Evolutionary conservation across 2,113 vertebrate species (phyloP).

Genomic region (Australoheros scitulus): DNA sequence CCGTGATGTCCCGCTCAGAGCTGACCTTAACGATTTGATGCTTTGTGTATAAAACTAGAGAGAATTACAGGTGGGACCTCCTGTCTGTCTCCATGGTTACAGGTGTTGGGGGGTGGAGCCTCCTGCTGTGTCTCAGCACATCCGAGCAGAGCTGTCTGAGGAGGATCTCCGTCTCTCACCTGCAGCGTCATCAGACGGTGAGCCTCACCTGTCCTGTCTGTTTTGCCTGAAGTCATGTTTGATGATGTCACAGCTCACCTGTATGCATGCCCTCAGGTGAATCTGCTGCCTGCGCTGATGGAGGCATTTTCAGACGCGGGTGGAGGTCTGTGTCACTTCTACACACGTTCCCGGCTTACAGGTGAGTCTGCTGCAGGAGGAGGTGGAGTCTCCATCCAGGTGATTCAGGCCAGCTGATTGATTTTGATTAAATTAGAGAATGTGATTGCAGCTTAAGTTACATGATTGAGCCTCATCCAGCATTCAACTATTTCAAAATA

Average conservation of each 20-base stretch:
- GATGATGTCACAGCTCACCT: slow-evolving; percentile 4
- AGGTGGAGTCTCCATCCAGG: too few relatives aligned
- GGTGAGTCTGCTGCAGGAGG: slow-evolving; percentile 75
- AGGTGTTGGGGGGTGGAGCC: slow-evolving; percentile 79
- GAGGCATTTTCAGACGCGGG: slow-evolving; percentile 87
- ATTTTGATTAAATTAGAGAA: neutral
- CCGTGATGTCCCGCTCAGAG: too few relatives aligned
- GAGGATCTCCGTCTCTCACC: slow-evolving; percentile 74
- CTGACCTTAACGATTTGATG: neutral
- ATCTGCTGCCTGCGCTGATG: slow-evolving; percentile 84
- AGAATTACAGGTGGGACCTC: neutral
- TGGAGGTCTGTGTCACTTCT: slow-evolving; percentile 81
- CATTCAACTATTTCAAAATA: neutral
- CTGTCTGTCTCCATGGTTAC: slow-evolving; percentile 23
- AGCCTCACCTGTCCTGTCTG: slow-evolving; percentile 16
- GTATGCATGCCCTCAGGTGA: slow-evolving; percentile 80
- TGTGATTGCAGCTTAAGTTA: neutral
- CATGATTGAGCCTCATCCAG: neutral
- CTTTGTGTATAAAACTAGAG: neutral
- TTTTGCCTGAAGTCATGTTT: neutral
- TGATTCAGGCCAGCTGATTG: neutral
- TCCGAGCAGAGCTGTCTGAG: slow-evolving; percentile 81
- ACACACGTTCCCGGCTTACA: slow-evolving; percentile 78
- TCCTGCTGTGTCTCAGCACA: slow-evolving; percentile 86
- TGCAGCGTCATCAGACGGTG: slow-evolving; percentile 87